Base-by-base conservation (phyloP, 2,888 invertebrate genomes). In the Noctuana brunneofusca region DNA sequence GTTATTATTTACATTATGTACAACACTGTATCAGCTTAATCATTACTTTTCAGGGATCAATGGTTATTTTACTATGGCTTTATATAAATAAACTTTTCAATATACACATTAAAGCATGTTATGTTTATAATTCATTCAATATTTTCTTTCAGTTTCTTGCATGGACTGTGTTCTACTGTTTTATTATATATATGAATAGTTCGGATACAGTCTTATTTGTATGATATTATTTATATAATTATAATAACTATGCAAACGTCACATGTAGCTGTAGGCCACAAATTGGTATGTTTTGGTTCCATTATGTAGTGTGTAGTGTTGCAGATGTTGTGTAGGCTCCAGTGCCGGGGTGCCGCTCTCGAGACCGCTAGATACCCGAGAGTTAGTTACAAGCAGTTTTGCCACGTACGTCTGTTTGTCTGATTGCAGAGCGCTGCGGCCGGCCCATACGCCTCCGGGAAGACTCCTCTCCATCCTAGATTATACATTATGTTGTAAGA, bases 371-470 rank as follows among this genome's bases (percentile, higher is more conserved):
- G 64, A 67, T n/a, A 54, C 48, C 66, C 54, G 60, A 66, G 55
- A 53, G 49, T 64, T 46, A 24, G n/a, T 62, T 69, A 68, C 70
- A 75, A 76, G 71, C 72, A 79, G 78, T 84, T 78, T 89, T 90
- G 90, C 90, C 89, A 91, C 89, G 88, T 89, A 75, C 71, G 79
- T 87, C 81, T 88, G 84, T 89, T 89, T 88, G 80, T 88, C 81
- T 90, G 87, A 80, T 91, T 90, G 70, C 90, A 91, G 90, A 87
- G 75, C 58, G 16, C 64, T 65, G 72, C 73, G 73, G 76, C 72
- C 57, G 72, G 74, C 71, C 72, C 71, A 72, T 71, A 75, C 72
- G 71, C 72, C 68, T 75, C 72, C 76, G 76, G 76, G 79, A 79
- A 80, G 77, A 78, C 78, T 75, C 79, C 71, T 71, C 73, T 74